Conservation (phyloP, 2,113 vertebrate species). For the Aegotheles bennettii region DNA sequence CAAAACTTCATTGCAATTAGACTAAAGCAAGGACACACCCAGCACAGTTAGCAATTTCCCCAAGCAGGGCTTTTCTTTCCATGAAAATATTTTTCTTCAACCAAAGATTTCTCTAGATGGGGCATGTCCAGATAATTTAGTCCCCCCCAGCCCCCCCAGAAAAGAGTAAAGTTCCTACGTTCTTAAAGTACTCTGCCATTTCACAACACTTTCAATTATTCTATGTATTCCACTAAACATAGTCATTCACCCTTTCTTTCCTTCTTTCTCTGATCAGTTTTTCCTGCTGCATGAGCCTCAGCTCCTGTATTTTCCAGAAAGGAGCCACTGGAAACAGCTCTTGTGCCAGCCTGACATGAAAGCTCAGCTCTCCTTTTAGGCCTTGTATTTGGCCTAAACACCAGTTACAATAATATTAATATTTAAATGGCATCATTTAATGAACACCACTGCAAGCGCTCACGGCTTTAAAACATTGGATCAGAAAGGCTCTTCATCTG, state of each 20-base stretch:
- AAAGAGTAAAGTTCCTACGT: neutral
- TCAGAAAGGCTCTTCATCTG: neutral
- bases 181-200: neutral
- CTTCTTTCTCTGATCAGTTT: neutral
- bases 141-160: too few species aligned
- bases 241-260: neutral
- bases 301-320: neutral
- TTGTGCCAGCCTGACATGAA: neutral
- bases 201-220: neutral
- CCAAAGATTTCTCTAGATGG: neutral
- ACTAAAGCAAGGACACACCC: neutral
- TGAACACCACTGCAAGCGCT: neutral
- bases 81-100: neutral
- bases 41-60: neutral
- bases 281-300: neutral
- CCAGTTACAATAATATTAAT: neutral
- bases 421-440: neutral
- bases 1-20: neutral
- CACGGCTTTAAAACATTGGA: neutral
- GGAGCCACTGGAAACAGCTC: neutral
- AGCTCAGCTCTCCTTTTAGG: neutral
- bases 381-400: neutral
- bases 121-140: neutral
- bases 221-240: neutral
- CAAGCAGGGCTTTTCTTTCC: neutral